Evolutionary conservation across 2,797 vertebrate genomes (phyloP).

Genomic region (Leptatherina wallacei): DNA sequence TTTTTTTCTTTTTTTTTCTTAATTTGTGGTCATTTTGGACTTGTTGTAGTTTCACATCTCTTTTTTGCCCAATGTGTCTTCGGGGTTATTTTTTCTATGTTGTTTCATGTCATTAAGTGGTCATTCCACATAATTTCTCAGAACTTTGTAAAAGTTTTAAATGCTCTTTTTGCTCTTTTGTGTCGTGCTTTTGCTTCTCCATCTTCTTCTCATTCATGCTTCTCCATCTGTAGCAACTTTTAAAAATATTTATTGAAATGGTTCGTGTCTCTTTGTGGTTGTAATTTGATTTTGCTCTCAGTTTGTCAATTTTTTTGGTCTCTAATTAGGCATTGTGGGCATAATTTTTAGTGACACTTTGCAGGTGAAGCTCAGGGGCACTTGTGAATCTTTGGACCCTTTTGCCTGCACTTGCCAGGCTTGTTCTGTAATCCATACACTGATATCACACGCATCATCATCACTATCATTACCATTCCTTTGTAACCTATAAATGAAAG

Average conservation of each 20-base stretch:
- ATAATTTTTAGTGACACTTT: neutral
- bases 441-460: slow-evolving; percentile 1
- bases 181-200: no score
- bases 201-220: no score
- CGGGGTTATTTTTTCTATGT: no score
- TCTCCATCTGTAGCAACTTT: no score
- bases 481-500: neutral
- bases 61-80: neutral
- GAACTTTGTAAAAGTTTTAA: no score
- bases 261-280: no score
- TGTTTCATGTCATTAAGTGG: no score
- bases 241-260: no score
- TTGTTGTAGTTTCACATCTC: neutral
- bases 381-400: neutral
- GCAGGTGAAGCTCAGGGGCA: neutral
- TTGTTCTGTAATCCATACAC: neutral
- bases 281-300: no score
- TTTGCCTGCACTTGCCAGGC: neutral
- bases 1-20: neutral
- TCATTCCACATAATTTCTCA: no score
- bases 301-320: neutral
- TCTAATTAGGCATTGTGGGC: neutral
- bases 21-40: neutral
- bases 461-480: neutral
- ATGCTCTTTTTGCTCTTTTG: no score